Evolutionary conservation across 1,140 invertebrate genomes (phyloP), one percentile per base, ranked within the genome.

Genomic region (Drosophila pachea): DNA sequence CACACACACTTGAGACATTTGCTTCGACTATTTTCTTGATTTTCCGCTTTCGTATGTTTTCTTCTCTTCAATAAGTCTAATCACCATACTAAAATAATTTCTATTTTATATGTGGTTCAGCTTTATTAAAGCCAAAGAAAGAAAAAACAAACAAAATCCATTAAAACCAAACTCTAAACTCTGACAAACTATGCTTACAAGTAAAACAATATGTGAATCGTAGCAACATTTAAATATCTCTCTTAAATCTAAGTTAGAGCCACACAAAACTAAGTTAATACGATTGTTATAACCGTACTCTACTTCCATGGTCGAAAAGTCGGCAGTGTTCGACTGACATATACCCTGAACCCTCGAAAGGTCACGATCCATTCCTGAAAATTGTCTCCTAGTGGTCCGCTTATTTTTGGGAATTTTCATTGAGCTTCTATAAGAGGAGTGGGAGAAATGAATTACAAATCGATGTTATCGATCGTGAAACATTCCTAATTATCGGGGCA

Each of bases 61-160:
- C 33, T 48, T 61, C 67, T 70, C 55, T 60, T 66, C 67, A 59
- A 70, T 14, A 49, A 73, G 53, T 60, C 63, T 69, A 68, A 88
- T 88, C 86, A 84, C 79, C 86, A 88, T 66, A 66, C 87, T 88
- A 88, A 88, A 88, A 87, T 88, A 84, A 88, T 88, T 88, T 88
- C 82, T 88, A 43, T 43, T 43, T 43, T 43, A 88, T 88, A 86
- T 88, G 86, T 88, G 86, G 86, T 86, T 88, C 86, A 88, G 86
- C 86, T 88, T 88, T 86, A 82, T 72, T 71, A 70, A 68, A 29
- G 29, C 12, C 38, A 61, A 65, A 56, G 11, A 55, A 47, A 56
- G 58, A 47, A 43, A 45, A 47, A 54, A 54, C 48, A 47, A 29
- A 47, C 35, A 49, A 53, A 45, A 54, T 43, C 43, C 35, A 62